Evolutionary conservation across 2,113 vertebrate species (phyloP), one percentile per base, ranked within the genome.

Genomic region (Oreochromis tanganicae): DNA sequence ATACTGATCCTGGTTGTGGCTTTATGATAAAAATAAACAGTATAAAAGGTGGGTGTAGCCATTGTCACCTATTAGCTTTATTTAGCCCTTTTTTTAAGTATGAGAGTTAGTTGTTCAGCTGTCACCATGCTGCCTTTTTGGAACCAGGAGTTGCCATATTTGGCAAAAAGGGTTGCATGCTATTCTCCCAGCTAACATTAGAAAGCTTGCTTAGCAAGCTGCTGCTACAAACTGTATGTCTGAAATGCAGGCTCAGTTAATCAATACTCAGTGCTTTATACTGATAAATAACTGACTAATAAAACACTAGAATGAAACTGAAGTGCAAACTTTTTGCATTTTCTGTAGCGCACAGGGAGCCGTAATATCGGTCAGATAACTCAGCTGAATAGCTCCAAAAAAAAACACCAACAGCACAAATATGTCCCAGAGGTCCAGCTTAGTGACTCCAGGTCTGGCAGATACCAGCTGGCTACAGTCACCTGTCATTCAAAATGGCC

Each of bases 261-360:
- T 4, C 12, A 9, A 9, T 43, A 71, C 11, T 71, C 32, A 63
- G 17, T 7, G 17, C 9, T 63, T 63, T 36, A n/a, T 43, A 43
- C 36, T 16, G 36, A 41, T 24, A 43, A 43, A 24, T 61, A 61
- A 61, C 29, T 71, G 12, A 4, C 36, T 21, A 24, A 66, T 66
- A 71, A 46, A 71, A 43, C n/a, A 46, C n/a, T 71, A 46, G 68
- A 27, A 73, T 73, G 27, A 73, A 73, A 73, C 38, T 73, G 41
- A 27, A 73, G 8, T 16, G 21, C 41, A 73, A 27, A 73, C 68
- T 12, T 32, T 78, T 50, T 78, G 27, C 6, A 13, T 13, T 29
- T 50, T 78, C 3, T 34, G 16, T 32, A 78, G 16, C 17, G 52
- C 71, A 50, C 24, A 32, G 16, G 24, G 6, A 75, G 24, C 24